Base-by-base conservation (phyloP, 2,113 vertebrate genomes). In the Corapipo altera region DNA sequence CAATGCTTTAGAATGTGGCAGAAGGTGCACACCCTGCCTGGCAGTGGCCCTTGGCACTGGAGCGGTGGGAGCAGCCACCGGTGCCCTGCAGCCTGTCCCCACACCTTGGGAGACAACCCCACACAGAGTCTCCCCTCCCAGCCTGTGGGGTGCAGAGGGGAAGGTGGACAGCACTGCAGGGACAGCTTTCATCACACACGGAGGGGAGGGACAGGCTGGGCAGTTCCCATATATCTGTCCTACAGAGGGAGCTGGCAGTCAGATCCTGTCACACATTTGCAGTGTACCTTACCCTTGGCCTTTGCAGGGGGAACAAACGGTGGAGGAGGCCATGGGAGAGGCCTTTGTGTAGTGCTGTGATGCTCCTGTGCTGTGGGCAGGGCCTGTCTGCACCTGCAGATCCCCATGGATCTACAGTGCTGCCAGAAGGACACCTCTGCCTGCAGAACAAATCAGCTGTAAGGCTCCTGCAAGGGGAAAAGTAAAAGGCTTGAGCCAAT, bases 141-240 rank as follows among this genome's bases (percentile, higher is more conserved):
- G 32, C 21, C 51, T 26, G 35, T 0, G 0, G 62, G 22, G 14
- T 20, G 33, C 83, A 35, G 62, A 37, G 62, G 51, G 35, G 33
- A 24, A 16, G 57, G 9, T 6, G 39, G 48, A 58, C 77, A 44
- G 49, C 0, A 3, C 39, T 52, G 41, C 24, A 2, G 2, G 43
- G n/a, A 26, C 0, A 8, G 9, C 39, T 49, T 30, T 27, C 54
- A 32, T 20, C 54, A 5, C 30, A 16, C 3, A 2, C 1, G 1
- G 2, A 33, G 28, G 15, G 35, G 7, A 76, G 33, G 13, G 35
- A 64, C 30, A 49, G 27, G 11, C 51, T 14, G 51, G 18, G 48
- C 48, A 71, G 28, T 19, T 54, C 33, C 21, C 8, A 0, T 1
- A 0, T 4, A 1, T 9, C 54, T 64, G 64, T 76, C 62, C 79